Percentiles rank a stretch among this genome's conserved stretches.
Evolutionary conservation across 2,797 vertebrate species (phyloP).

Genomic region (Mycteria americana): DNA sequence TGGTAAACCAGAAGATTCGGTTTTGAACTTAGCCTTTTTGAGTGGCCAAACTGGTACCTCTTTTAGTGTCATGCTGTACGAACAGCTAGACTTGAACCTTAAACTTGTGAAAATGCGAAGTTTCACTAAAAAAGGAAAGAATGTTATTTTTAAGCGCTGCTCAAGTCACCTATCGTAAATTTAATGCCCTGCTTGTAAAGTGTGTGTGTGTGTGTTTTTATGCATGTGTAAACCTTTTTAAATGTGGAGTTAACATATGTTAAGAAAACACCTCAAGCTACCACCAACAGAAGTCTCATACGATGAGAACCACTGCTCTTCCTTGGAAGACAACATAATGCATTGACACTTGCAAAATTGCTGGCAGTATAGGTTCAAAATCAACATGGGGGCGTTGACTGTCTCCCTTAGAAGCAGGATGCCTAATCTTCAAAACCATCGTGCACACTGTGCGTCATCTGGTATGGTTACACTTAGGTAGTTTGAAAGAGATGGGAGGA

Average conservation of each 20-base stretch:
- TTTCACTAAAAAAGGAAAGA: background rate
- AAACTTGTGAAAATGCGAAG: background rate
- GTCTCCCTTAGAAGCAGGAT: background rate
- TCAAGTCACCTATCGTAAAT: background rate
- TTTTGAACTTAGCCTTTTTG: background rate
- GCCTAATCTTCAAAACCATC: background rate
- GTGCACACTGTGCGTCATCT: rapidly evolving
- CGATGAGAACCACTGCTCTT: background rate
- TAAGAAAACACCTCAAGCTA: background rate
- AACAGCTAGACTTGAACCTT: background rate
- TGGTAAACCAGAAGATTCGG: background rate
- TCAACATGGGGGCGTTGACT: background rate
- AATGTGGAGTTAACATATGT: background rate
- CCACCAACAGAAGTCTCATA: background rate
- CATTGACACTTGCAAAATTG: background rate
- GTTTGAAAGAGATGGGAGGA: background rate
- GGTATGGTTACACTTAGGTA: background rate
- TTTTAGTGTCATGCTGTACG: background rate
- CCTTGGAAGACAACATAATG: background rate
- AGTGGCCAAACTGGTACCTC: background rate
- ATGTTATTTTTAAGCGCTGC: background rate
- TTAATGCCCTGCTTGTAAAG: background rate
- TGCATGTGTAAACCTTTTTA: background rate
- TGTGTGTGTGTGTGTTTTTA: background rate
- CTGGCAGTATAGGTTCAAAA: background rate